phyloP scores from a whole-genome alignment of 1,140 invertebrate species.

The Apis laboriosa region DNA sequence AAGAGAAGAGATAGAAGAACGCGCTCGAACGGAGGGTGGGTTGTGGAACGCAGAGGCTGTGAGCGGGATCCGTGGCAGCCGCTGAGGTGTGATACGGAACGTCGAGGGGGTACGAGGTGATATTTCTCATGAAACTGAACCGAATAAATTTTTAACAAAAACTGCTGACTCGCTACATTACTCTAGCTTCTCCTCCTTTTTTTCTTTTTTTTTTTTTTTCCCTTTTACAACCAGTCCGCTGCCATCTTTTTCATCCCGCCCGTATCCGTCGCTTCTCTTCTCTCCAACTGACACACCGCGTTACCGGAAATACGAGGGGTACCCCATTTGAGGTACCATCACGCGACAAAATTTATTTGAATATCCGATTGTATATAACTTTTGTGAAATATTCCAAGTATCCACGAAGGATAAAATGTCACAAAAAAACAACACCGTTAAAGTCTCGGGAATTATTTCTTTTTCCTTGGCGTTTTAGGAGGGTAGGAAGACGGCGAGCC shows the following conservation, averaged over 20 bases:
- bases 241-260: conserved; percentile 37
- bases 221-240: conserved; percentile 30
- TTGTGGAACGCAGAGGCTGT: conserved; percentile 18
- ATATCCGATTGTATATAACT: conserved; percentile 23
- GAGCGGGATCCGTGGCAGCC: conserved; percentile 38
- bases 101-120: conserved; percentile 54
- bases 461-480: too few relatives aligned
- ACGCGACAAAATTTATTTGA: conserved; percentile 24
- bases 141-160: conserved; percentile 73
- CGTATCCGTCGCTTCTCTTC: conserved; percentile 15
- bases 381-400: conserved; percentile 20
- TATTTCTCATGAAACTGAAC: conserved; percentile 67
- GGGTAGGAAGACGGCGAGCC: neutral
- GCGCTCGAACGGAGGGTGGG: conserved; percentile 8
- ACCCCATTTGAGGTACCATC: conserved; percentile 3
- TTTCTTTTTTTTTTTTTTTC: neutral
- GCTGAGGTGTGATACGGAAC: conserved; percentile 60
- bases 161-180: conserved; percentile 65
- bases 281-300: conserved; percentile 2
- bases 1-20: conserved; percentile 39
- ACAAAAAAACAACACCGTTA: neutral
- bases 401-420: neutral
- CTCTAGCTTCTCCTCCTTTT: conserved; percentile 35
- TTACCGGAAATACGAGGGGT: conserved; percentile 23
- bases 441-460: neutral